Percentiles rank a stretch among this genome's conserved stretches.
phyloP scores from a whole-genome alignment of 2,113 vertebrate species.

The Hypanus sabinus region DNA sequence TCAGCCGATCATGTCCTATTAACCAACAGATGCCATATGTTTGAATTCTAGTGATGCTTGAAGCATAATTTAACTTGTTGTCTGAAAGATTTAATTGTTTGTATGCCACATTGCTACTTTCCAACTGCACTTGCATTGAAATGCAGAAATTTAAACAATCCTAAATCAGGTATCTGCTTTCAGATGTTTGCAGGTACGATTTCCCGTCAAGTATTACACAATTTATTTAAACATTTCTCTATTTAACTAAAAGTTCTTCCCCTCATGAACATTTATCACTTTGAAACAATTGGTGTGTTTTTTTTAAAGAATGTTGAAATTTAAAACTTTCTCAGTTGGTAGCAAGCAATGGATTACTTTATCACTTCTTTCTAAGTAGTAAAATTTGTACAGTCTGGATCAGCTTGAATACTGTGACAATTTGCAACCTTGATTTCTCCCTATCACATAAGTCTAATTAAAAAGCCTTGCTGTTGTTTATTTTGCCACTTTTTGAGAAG shows the following conservation, averaged over 20 bases:
- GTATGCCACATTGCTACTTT: neutral
- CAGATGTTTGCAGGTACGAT: too few relatives aligned
- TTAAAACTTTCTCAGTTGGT: neutral
- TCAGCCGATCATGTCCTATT: neutral
- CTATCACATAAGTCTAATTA: neutral
- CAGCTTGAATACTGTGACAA: neutral
- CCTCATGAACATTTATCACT: neutral
- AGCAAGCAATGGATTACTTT: too few relatives aligned
- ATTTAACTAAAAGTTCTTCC: neutral
- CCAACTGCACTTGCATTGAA: neutral
- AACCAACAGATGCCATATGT: neutral
- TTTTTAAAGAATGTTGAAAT: neutral
- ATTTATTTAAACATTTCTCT: too few relatives aligned
- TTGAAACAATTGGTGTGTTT: neutral
- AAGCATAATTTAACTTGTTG: neutral
- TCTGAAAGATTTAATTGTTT: slow-evolving; percentile 14
- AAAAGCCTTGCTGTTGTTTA: neutral
- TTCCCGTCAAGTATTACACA: too few relatives aligned
- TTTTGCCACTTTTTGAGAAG: neutral
- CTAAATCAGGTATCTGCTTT: neutral
- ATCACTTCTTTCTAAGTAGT: neutral
- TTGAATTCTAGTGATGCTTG: neutral
- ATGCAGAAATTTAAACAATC: neutral
- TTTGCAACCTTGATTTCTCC: neutral
- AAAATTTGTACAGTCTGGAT: neutral